Evolutionary conservation across 2,113 vertebrate species (phyloP).

Genomic region (Chaetura pelagica): DNA sequence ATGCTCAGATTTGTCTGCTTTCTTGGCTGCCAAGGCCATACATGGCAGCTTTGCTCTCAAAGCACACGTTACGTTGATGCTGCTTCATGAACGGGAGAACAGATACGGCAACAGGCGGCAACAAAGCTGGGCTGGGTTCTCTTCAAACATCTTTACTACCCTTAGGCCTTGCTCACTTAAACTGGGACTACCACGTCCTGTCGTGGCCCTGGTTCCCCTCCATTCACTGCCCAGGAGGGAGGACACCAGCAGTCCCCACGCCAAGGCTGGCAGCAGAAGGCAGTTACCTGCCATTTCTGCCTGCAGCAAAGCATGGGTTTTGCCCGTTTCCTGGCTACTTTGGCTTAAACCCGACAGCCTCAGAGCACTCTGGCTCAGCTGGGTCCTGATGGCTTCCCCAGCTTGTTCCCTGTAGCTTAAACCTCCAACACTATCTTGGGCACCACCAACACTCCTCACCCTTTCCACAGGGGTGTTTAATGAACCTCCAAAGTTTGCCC

Average conservation of each 20-base stretch:
- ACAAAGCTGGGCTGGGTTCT: neutral
- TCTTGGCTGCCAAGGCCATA: neutral
- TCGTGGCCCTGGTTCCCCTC: fast-evolving
- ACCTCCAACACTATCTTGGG: neutral
- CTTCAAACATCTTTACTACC: neutral
- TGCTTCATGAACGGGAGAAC: neutral
- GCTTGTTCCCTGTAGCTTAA: neutral
- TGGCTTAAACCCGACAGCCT: neutral
- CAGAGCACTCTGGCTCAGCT: neutral
- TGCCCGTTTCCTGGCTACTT: neutral
- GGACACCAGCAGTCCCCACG: neutral
- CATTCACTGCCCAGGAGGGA: no score
- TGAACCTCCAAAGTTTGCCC: neutral
- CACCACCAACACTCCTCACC: neutral
- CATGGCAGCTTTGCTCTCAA: conserved; percentile 13
- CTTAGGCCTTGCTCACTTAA: conserved; percentile 1
- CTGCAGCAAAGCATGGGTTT: neutral
- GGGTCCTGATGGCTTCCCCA: neutral
- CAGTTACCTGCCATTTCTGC: neutral
- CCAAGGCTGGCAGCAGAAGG: neutral
- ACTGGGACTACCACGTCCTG: fast-evolving
- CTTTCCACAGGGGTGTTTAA: neutral
- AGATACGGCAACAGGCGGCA: neutral
- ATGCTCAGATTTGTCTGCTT: conserved; percentile 45
- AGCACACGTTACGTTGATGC: neutral